phyloP scores from a whole-genome alignment of 1,140 invertebrate genomes.

The Dreissena polymorpha region DNA sequence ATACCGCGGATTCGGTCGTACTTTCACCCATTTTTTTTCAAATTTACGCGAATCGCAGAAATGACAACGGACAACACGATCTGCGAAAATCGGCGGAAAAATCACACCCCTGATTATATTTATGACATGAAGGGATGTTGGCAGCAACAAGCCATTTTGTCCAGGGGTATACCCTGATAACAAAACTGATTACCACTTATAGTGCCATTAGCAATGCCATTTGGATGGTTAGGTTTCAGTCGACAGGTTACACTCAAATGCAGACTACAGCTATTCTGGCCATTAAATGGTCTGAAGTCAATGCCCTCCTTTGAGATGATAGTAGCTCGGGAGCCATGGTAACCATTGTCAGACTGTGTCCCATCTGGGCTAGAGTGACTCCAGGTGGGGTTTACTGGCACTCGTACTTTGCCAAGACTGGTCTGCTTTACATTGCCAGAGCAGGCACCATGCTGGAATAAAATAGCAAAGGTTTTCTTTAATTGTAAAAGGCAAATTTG shows the following conservation, averaged over 20 bases:
- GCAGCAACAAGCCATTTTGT: too few relatives aligned
- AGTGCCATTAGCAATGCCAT: constrained; percentile 40
- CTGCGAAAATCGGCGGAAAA: too few relatives aligned
- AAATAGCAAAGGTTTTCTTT: too few relatives aligned
- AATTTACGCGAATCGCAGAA: too few relatives aligned
- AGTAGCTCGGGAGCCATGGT: constrained; percentile 7
- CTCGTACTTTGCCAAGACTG: constrained; percentile 35
- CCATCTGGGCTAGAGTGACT: constrained; percentile 38
- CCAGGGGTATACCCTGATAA: too few relatives aligned
- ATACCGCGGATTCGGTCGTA: too few relatives aligned
- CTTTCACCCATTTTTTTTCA: too few relatives aligned
- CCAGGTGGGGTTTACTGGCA: constrained; percentile 48
- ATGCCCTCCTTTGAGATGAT: constrained; percentile 38
- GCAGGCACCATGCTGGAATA: background rate
- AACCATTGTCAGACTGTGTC: constrained; percentile 23
- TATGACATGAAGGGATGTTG: too few relatives aligned
- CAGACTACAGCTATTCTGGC: constrained; percentile 12
- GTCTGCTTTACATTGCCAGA: constrained; percentile 1
- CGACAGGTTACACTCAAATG: constrained; percentile 44
- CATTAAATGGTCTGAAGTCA: constrained; percentile 10
- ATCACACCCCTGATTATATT: too few relatives aligned
- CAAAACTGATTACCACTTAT: too few relatives aligned
- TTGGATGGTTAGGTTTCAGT: constrained; percentile 16
- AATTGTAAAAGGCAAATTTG: too few relatives aligned
- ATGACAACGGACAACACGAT: too few relatives aligned